Evolutionary conservation across 2,888 invertebrate species (phyloP).

Genomic region (Neoaliturus tenellus): DNA sequence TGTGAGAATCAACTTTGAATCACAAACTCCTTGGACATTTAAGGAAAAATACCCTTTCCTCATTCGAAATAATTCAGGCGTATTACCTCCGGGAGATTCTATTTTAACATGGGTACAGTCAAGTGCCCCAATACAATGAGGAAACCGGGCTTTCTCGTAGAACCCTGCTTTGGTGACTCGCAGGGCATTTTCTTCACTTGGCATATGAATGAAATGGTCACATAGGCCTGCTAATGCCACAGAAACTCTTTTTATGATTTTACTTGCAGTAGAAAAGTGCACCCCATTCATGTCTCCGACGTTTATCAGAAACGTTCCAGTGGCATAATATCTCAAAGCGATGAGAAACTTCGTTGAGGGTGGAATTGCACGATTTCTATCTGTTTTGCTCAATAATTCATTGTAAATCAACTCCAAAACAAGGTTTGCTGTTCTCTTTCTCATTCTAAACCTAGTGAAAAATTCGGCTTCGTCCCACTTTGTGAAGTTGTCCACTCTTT

Average conservation of each 20-base stretch:
- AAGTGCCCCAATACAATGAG: constrained; percentile 55
- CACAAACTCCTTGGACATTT: constrained; percentile 67
- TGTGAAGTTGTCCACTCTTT: background rate
- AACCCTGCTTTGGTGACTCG: constrained; percentile 23
- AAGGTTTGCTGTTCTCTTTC: background rate
- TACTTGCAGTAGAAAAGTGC: background rate
- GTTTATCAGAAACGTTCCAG: constrained; percentile 24
- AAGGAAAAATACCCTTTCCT: constrained; percentile 67
- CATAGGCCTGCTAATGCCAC: background rate
- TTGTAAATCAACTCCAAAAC: background rate
- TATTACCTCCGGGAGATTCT: constrained; percentile 66
- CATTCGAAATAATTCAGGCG: constrained; percentile 67
- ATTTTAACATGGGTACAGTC: constrained; percentile 69
- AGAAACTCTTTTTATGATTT: constrained; percentile 10
- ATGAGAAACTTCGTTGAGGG: constrained; percentile 3
- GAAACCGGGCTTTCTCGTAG: background rate
- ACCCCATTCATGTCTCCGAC: constrained; percentile 27
- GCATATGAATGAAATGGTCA: constrained; percentile 38
- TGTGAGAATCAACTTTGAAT: constrained; percentile 50
- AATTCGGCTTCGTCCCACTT: constrained; percentile 19
- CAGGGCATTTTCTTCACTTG: background rate
- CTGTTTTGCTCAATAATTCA: background rate
- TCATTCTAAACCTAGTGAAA: background rate
- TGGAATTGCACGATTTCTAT: constrained; percentile 6
- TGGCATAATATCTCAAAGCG: constrained; percentile 18